Conservation (phyloP, 2,113 vertebrate genomes). For the Hiodon alosoides region DNA sequence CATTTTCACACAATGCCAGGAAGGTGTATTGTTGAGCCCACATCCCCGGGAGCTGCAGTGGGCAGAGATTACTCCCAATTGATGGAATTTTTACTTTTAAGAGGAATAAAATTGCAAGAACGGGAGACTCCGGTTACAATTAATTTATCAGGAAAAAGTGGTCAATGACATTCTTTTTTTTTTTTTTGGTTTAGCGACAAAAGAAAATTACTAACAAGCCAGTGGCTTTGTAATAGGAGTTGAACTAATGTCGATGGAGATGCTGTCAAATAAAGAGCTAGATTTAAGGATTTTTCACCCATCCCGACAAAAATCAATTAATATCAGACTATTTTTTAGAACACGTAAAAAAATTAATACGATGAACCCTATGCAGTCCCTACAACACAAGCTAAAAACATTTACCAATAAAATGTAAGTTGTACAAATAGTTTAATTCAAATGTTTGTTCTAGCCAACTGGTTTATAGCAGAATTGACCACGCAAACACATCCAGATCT, state of each 20-base stretch:
- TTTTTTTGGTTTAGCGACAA: neutral
- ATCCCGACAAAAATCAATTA: too few species aligned
- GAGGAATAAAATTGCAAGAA: neutral
- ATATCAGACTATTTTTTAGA: too few species aligned
- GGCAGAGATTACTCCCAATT: neutral
- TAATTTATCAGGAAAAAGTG: neutral
- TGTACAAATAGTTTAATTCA: too few species aligned
- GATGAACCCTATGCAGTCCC: too few species aligned
- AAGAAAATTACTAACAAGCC: neutral
- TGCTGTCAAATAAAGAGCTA: too few species aligned
- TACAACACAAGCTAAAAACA: too few species aligned
- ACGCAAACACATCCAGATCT: neutral
- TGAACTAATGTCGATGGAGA: too few species aligned
- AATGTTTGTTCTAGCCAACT: neutral
- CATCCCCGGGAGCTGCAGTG: neutral
- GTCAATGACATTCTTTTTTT: too few species aligned
- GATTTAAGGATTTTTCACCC: too few species aligned
- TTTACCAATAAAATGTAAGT: too few species aligned
- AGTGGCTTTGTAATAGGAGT: neutral
- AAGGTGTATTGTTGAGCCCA: conserved; percentile 6
- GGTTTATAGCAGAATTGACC: neutral
- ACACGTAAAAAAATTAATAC: too few species aligned
- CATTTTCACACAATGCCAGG: conserved; percentile 3
- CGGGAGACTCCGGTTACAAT: neutral
- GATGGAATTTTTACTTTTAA: neutral